phyloP scores from a whole-genome alignment of 1,140 invertebrate genomes.

The Orchesella cincta region DNA sequence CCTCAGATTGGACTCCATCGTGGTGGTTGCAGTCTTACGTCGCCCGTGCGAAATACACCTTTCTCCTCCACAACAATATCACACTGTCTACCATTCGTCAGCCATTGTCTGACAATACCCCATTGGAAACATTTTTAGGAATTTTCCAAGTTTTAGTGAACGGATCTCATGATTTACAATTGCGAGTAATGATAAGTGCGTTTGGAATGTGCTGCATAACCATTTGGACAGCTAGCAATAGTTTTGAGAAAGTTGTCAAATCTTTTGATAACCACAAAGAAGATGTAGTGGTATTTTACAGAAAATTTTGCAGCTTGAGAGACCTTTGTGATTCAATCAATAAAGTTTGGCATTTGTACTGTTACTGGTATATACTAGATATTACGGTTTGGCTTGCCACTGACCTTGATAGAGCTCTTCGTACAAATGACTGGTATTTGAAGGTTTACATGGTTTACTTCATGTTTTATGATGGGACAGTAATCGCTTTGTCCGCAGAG shows the following conservation, averaged over 20 bases:
- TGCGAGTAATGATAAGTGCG: not conserved
- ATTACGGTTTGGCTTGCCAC: not conserved
- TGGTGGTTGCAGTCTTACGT: not conserved
- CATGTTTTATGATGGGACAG: not conserved
- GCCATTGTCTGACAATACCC: not conserved
- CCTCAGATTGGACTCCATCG: not conserved
- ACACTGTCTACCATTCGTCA: not conserved
- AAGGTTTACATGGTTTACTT: not conserved
- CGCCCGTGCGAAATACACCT: not conserved
- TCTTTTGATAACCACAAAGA: not conserved
- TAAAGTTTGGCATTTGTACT: not conserved
- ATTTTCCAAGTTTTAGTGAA: not conserved
- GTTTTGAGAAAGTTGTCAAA: not conserved
- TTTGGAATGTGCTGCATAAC: not conserved
- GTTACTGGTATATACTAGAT: not conserved
- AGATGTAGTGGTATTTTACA: not conserved
- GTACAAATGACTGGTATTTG: not conserved
- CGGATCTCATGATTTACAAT: not conserved
- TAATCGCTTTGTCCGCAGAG: not conserved
- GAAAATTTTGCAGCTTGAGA: not conserved
- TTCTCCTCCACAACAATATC: not conserved
- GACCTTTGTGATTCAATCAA: not conserved
- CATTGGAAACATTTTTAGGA: not conserved
- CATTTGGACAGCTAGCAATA: not conserved
- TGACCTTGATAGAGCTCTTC: not conserved